Evolutionary conservation across 2,888 invertebrate genomes (phyloP), one percentile per base, ranked within the genome.

Genomic region (Parnassius mnemosyne): DNA sequence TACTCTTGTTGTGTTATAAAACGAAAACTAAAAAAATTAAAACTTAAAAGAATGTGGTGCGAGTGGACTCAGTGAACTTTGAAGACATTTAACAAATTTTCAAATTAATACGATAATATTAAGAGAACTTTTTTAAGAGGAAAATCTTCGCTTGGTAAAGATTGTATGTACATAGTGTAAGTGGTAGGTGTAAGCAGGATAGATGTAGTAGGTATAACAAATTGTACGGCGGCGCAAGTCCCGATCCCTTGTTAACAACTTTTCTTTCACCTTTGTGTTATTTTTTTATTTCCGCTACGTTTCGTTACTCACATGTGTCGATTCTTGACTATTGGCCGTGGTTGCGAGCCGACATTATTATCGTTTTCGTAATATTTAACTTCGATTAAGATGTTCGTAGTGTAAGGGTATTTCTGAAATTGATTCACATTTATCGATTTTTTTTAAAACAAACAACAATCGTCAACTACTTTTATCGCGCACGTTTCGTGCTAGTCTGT

Each of bases 51-150:
- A 75, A 76, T 72, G 86, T 85, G 89, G 87, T 87, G 90, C 85
- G 87, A 87, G 88, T 87, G 89, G 81, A 82, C 82, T 78, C 84
- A 83, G 87, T 88, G 89, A 83, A 81, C 79, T 80, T 82, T 34
- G 84, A 85, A 87, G 91, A 91, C 89, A 86, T 88, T 91, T 91
- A 90, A 91, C 89, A 89, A 91, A 90, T 90, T 90, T 88, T 89
- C 86, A 88, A 89, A 89, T 90, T 84, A 86, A 89, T 88, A 87
- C 76, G 82, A 85, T 85, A 84, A 85, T 87, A 87, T 84, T 89
- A 90, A 87, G 89, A 89, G 89, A 87, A 89, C 87, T 88, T 90
- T 89, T 88, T 85, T 69, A 78, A 79, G 84, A 88, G 69, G 55
- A 53, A 53, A 53, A 57, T 34, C 57, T 53, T 89, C 81, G 90